A percentile compares a stretch with the other conserved stretches of the same genome.
These are phyloP conservation scores for Euura saliciscinereae DNA, from an alignment of 1,140 invertebrate genomes.

Conservation along the genomic window DNA sequence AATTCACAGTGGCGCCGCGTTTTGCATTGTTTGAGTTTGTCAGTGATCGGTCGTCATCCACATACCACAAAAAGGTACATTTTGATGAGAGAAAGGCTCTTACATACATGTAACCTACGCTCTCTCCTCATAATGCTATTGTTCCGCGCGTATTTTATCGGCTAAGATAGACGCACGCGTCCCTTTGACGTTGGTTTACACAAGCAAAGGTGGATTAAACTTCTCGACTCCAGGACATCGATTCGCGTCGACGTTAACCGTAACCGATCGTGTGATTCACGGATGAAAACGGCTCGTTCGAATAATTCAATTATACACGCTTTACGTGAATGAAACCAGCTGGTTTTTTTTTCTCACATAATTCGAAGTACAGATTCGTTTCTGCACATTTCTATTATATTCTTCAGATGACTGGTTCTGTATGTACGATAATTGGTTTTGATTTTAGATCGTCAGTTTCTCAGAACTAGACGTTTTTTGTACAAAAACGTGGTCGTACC, in stretches of 20 bases:
- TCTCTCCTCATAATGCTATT: background rate
- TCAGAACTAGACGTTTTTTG: background rate
- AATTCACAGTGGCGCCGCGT: background rate
- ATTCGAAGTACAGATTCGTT: no score
- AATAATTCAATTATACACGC: constrained; percentile 2
- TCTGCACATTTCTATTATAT: no score
- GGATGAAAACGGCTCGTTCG: constrained; percentile 4
- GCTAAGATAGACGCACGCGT: background rate
- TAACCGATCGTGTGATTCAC: constrained; percentile 2
- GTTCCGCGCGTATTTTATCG: background rate
- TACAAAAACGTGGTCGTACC: background rate
- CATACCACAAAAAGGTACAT: background rate
- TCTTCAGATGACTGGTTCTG: no score
- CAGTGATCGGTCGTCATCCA: no score
- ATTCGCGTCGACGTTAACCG: constrained; percentile 1
- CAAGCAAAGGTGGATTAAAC: background rate
- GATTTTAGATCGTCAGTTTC: background rate
- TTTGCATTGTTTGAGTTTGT: no score
- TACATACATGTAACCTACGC: background rate
- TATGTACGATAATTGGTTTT: no score
- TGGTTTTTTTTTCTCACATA: background rate
- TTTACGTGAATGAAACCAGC: background rate
- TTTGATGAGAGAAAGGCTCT: background rate
- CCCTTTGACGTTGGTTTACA: background rate
- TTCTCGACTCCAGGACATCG: background rate